Percentiles rank a stretch among this genome's conserved stretches.
Evolutionary conservation across 2,797 vertebrate genomes (phyloP).

Genomic region (Cottoperca gobio): DNA sequence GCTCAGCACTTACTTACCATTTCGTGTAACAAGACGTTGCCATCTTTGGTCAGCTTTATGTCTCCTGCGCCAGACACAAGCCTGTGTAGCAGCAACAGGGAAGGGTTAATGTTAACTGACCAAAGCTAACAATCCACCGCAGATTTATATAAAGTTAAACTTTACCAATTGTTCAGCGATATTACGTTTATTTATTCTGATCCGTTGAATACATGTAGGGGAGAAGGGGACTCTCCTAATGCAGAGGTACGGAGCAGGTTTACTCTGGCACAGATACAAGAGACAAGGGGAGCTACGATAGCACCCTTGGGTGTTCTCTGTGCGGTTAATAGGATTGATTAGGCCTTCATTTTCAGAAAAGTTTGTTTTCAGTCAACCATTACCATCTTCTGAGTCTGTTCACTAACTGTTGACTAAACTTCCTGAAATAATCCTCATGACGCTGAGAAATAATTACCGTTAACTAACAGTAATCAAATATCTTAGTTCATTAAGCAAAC

Average conservation of each 20-base stretch:
- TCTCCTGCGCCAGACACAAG: slow-evolving; percentile 97
- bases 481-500: rapidly evolving
- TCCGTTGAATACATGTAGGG: slow-evolving; percentile 91
- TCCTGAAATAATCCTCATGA: not conserved
- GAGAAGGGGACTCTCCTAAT: slow-evolving; percentile 67
- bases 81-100: slow-evolving; percentile 79
- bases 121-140: not conserved
- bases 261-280: slow-evolving; percentile 88
- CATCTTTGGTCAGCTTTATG: slow-evolving; percentile 99
- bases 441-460: not conserved
- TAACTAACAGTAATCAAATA: not conserved
- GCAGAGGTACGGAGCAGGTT: slow-evolving; percentile 88
- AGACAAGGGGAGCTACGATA: slow-evolving; percentile 75
- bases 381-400: not conserved
- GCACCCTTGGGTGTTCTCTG: slow-evolving; percentile 78
- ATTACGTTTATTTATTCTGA: slow-evolving; percentile 80
- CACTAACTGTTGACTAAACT: not conserved
- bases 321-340: slow-evolving; percentile 33
- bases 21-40: slow-evolving; percentile 96
- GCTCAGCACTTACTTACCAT: slow-evolving; percentile 88
- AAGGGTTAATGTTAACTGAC: slow-evolving; percentile 2
- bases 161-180: not conserved
- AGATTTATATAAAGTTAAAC: too few species aligned
- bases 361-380: not conserved
- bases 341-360: not conserved